These are phyloP conservation scores for Gadopsis marmoratus DNA, from an alignment of 2,797 vertebrate species.

Conservation along the genomic window DNA sequence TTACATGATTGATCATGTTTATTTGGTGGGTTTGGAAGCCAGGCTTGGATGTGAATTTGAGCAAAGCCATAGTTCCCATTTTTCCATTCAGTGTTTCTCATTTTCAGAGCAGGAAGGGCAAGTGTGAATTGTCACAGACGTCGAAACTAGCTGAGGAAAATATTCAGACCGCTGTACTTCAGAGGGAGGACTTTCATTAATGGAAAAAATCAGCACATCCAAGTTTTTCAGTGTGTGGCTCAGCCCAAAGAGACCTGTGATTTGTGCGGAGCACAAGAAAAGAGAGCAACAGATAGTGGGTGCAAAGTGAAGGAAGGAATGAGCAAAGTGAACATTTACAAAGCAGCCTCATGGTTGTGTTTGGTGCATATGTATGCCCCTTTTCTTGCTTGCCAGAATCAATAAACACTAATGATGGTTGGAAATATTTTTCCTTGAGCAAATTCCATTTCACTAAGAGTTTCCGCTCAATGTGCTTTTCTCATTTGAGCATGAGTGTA, in stretches of 20 bases:
- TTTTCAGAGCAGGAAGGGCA: slow-evolving; percentile 67
- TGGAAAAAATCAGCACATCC: slow-evolving; percentile 77
- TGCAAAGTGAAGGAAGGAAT: slow-evolving; percentile 32
- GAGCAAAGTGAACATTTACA: slow-evolving; percentile 50
- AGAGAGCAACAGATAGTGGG: slow-evolving; percentile 46
- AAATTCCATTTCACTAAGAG: slow-evolving; percentile 70
- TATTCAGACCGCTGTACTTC: slow-evolving; percentile 65
- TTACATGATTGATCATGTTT: slow-evolving; percentile 70
- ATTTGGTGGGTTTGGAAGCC: slow-evolving; percentile 45
- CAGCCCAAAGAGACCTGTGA: slow-evolving; percentile 48
- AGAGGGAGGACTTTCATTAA: slow-evolving; percentile 77
- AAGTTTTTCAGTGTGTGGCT: slow-evolving; percentile 71
- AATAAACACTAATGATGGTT: slow-evolving; percentile 68
- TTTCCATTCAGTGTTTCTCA: slow-evolving; percentile 70
- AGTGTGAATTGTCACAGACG: slow-evolving; percentile 69
- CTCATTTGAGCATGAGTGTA: slow-evolving; percentile 56
- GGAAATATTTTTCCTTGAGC: slow-evolving; percentile 65
- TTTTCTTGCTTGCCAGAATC: slow-evolving; percentile 62
- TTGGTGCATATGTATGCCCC: slow-evolving; percentile 55
- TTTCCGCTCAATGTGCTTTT: slow-evolving; percentile 73
- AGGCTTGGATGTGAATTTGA: slow-evolving; percentile 50
- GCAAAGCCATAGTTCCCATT: slow-evolving; percentile 58
- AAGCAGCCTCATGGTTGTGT: slow-evolving; percentile 55
- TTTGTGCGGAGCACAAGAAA: slow-evolving; percentile 53
- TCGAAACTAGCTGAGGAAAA: slow-evolving; percentile 72